These are phyloP conservation scores for Sander lucioperca DNA, from an alignment of 2,113 vertebrate genomes.

Conservation along the genomic window DNA sequence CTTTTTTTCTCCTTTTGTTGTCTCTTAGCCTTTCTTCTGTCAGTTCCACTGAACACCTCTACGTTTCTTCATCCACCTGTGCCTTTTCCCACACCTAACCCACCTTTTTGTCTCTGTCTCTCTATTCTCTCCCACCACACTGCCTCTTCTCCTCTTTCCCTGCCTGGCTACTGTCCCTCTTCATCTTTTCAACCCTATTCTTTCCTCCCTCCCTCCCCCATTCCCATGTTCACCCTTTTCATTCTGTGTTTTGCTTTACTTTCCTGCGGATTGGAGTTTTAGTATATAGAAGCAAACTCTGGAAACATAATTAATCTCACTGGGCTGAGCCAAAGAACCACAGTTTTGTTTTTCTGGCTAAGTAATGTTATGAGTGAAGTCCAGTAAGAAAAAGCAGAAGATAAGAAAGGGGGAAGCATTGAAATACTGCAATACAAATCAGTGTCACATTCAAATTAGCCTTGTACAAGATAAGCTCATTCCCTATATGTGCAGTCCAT, in stretches of 20 bases:
- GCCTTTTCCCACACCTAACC: conserved; percentile 55
- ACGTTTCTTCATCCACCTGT: conserved; percentile 34
- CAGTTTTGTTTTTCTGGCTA: conserved; percentile 30
- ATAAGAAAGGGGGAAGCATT: conserved; percentile 16
- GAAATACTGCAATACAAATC: neutral
- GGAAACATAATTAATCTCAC: conserved; percentile 64
- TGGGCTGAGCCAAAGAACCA: conserved; percentile 25
- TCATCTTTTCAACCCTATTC: conserved; percentile 50
- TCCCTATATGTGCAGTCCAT: neutral
- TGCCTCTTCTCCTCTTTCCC: conserved; percentile 67
- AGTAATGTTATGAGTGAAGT: neutral
- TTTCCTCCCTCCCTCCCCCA: neutral
- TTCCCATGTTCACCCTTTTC: conserved; percentile 41
- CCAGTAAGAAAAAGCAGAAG: conserved; percentile 2
- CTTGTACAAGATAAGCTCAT: neutral
- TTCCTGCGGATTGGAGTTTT: conserved; percentile 48
- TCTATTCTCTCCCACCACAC: conserved; percentile 50
- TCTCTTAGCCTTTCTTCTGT: conserved; percentile 28
- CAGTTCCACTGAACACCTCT: neutral
- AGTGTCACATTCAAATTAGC: conserved; percentile 3
- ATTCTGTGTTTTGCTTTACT: conserved; percentile 34
- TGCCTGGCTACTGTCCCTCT: conserved; percentile 46
- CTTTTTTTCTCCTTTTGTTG: neutral
- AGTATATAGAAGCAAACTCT: conserved; percentile 16
- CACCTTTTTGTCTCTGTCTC: conserved; percentile 48